These are phyloP conservation scores for Caradrina clavipalpis DNA, from an alignment of 2,888 invertebrate species.

Conservation along the genomic window DNA sequence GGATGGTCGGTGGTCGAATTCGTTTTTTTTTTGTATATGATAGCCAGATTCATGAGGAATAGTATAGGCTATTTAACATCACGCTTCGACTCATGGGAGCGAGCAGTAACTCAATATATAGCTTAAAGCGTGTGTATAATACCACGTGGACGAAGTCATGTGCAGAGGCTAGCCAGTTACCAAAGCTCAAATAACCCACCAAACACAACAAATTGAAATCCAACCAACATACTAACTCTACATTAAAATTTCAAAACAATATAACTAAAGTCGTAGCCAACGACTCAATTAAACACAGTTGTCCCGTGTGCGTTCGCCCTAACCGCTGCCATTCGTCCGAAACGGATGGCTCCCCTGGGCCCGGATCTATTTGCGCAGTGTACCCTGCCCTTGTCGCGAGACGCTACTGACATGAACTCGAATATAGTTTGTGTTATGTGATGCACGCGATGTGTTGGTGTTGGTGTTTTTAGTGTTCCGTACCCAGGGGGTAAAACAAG, in stretches of 20 bases:
- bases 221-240: conserved; percentile 19
- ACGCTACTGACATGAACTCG: conserved; percentile 48
- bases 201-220: conserved; percentile 22
- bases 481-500: too few species aligned
- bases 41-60: too few species aligned
- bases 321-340: conserved; percentile 67
- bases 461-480: background rate
- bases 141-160: too few species aligned
- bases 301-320: conserved; percentile 64
- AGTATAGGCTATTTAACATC: too few species aligned
- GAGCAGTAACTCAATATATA: too few species aligned
- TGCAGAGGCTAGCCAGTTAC: too few species aligned
- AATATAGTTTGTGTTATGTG: conserved; percentile 53
- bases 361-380: conserved; percentile 68
- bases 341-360: conserved; percentile 75
- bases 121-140: too few species aligned
- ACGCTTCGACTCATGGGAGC: too few species aligned
- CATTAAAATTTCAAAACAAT: conserved; percentile 65
- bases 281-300: conserved; percentile 67
- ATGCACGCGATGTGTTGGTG: conserved; percentile 23
- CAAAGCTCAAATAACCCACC: background rate
- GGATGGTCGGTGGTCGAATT: too few species aligned
- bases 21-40: too few species aligned
- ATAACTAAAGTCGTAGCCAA: conserved; percentile 60
- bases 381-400: conserved; percentile 54